These are phyloP conservation scores for Armadillidium nasatum DNA, from an alignment of 1,140 invertebrate genomes.

Conservation along the genomic window DNA sequence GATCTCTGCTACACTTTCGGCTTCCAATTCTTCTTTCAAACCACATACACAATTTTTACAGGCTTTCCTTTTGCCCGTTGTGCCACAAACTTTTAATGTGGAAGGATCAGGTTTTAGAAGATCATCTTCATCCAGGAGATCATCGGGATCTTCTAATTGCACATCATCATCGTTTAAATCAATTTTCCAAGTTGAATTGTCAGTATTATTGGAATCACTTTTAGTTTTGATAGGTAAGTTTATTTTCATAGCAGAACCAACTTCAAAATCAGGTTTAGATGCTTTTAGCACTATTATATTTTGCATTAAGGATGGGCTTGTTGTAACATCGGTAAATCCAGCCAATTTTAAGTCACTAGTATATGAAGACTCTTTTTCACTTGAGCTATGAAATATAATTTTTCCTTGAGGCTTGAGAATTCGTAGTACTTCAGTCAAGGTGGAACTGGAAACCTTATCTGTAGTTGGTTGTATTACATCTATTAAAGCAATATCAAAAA, in stretches of 20 bases:
- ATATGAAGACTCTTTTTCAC: slow-evolving; percentile 32
- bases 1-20: slow-evolving; percentile 53
- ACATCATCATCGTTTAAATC: slow-evolving; percentile 63
- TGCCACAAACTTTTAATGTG: slow-evolving; percentile 74
- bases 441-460: slow-evolving; percentile 44
- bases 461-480: slow-evolving; percentile 48
- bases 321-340: slow-evolving; percentile 50
- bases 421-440: slow-evolving; percentile 51
- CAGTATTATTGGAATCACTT: slow-evolving; percentile 31
- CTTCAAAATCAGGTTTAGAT: slow-evolving; percentile 55
- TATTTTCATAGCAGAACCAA: slow-evolving; percentile 58
- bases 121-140: slow-evolving; percentile 83
- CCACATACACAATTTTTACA: slow-evolving; percentile 98
- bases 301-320: background rate
- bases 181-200: slow-evolving; percentile 32
- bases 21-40: slow-evolving; percentile 81
- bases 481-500: slow-evolving; percentile 50
- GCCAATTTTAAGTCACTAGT: slow-evolving; percentile 49
- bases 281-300: slow-evolving; percentile 37
- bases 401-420: slow-evolving; percentile 51
- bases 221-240: slow-evolving; percentile 51
- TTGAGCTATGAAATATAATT: slow-evolving; percentile 47
- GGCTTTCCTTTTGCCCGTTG: slow-evolving; percentile 87
- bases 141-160: slow-evolving; percentile 80
- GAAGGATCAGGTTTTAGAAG: slow-evolving; percentile 74